Base-by-base conservation (phyloP, 2,797 vertebrate species). In the Chaenodraco wilsoni region DNA sequence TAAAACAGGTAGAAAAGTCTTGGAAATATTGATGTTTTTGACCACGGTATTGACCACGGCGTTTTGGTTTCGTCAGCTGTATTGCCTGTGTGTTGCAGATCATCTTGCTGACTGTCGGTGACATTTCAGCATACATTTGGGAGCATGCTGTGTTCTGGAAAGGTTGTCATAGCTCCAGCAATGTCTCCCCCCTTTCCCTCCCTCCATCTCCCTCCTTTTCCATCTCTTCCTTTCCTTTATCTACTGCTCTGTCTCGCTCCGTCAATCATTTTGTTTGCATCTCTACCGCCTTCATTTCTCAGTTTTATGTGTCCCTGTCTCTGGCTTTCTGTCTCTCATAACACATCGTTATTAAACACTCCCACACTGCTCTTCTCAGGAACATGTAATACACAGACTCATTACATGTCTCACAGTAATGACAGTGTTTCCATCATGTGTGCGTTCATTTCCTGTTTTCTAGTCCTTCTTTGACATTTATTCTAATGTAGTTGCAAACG, bases 41-140 rank as follows among this genome's bases (percentile, higher is more conserved):
- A 40, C 51, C 51, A 51, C 44, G 57, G 51, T 69, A 69, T n/a
- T 77, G 56, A 69, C 51, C 71, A 64, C 69, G 51, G 45, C 43
- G 27, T 65, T 76, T 71, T 16, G 70, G 41, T 45, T 80, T 68
- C 78, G 74, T 87, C 70, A 68, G 70, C 60, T 13, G 23, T 51
- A 23, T 76, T 54, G 78, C 54, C 81, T 81, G 72, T 41, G 74
- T 40, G 9, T 1, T 41, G 44, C 62, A 81, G 78, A 79, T 60
- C 33, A 65, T 73, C 73, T 79, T 8, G 57, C n/a, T 45, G n/a
- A 46, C 23, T 46, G 40, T 56, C 50, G 37, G 60, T 90, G 90
- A 91, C 89, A 90, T 90, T 91, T 91, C 87, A 79, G 78, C 80
- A 74, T 87, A 75, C 84, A 67, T 88, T 84, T 74, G 77, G 82